Evolutionary conservation across 2,113 vertebrate genomes (phyloP).

Genomic region (Cygnus buccinator): DNA sequence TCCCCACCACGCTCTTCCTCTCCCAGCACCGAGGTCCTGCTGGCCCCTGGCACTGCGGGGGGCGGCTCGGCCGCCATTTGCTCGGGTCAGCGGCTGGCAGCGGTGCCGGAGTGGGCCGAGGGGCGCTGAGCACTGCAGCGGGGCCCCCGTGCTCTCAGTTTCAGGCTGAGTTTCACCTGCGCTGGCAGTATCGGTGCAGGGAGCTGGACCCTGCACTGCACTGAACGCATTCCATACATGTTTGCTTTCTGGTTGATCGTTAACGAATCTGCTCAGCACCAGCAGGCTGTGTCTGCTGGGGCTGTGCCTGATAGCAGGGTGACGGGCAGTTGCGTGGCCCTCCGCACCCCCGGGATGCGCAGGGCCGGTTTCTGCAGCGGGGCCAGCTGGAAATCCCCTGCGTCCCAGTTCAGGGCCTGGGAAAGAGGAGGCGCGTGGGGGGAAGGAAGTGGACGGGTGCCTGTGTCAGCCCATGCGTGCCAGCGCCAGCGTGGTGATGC

Average conservation of each 20-base stretch:
- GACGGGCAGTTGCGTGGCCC: not conserved
- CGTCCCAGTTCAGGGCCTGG: not conserved
- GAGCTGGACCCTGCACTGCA: not conserved
- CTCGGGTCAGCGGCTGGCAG: not conserved
- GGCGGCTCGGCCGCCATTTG: rapidly evolving
- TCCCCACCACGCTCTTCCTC: no score
- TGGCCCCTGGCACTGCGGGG: no score
- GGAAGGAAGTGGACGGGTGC: not conserved
- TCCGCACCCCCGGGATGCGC: rapidly evolving
- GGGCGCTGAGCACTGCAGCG: rapidly evolving
- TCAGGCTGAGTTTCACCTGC: rapidly evolving
- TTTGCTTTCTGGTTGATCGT: constrained; percentile 4
- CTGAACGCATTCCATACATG: not conserved
- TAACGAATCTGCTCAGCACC: rapidly evolving
- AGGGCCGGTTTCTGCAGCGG: not conserved
- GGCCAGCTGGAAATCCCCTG: not conserved
- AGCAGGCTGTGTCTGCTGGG: not conserved
- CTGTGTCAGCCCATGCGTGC: rapidly evolving
- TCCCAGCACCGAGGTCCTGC: no score
- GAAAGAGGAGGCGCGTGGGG: rapidly evolving
- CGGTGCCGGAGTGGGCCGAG: rapidly evolving
- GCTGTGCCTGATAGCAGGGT: not conserved
- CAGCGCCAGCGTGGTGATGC: not conserved
- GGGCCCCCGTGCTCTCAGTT: rapidly evolving
- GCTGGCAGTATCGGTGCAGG: rapidly evolving